Conservation (phyloP, 2,797 vertebrate species). For the Gobio occitaniae region DNA sequence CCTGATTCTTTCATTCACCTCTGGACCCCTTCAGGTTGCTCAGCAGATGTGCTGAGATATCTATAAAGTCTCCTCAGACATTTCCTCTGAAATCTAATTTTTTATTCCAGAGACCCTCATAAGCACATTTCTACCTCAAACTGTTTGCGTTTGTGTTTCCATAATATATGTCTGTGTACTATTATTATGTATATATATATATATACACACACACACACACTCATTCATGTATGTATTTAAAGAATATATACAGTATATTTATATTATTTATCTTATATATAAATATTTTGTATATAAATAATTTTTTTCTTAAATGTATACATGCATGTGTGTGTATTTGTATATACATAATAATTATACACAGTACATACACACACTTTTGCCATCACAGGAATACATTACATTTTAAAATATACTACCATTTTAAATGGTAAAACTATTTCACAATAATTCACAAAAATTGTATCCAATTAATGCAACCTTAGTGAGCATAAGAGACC, state of each 20-base stretch:
- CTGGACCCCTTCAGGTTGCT: slow-evolving; percentile 1
- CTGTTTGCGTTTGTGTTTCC: neutral
- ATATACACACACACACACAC: too few relatives aligned
- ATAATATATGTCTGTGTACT: too few relatives aligned
- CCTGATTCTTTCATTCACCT: slow-evolving; percentile 6
- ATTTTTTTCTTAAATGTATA: too few relatives aligned
- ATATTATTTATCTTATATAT: too few relatives aligned
- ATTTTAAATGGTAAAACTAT: neutral
- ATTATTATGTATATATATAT: neutral
- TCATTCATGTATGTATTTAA: too few relatives aligned
- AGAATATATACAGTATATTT: too few relatives aligned
- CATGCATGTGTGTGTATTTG: too few relatives aligned
- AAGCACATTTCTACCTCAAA: neutral
- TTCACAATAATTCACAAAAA: neutral
- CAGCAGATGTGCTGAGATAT: slow-evolving; percentile 21
- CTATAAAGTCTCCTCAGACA: neutral
- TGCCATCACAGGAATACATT: neutral
- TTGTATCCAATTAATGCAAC: neutral
- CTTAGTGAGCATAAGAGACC: neutral
- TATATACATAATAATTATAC: too few relatives aligned
- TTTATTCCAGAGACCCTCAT: slow-evolving; percentile 13
- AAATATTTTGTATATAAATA: too few relatives aligned
- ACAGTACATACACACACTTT: too few relatives aligned
- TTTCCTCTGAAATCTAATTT: slow-evolving; percentile 14
- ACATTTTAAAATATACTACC: neutral